These are phyloP conservation scores for Cebidichthys violaceus DNA, from an alignment of 2,113 vertebrate species.

Conservation along the genomic window DNA sequence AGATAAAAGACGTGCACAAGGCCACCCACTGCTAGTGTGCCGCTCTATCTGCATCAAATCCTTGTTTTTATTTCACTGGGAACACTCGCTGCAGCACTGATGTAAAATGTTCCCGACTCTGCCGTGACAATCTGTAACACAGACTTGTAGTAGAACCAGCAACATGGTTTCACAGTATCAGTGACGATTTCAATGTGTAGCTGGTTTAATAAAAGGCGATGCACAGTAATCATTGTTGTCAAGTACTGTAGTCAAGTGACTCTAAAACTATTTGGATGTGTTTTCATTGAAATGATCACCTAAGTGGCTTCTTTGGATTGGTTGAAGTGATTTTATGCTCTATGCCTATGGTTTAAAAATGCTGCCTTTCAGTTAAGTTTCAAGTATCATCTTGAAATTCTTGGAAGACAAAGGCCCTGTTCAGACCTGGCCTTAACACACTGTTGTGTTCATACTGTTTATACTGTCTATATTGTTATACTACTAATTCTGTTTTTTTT, in stretches of 20 bases:
- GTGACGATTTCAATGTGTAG: background rate
- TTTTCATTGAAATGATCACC: background rate
- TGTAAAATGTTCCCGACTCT: conserved; percentile 9
- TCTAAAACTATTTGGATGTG: background rate
- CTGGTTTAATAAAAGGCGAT: background rate
- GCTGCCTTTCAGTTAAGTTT: too few species aligned
- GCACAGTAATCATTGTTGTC: background rate
- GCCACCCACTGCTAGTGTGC: conserved; percentile 19
- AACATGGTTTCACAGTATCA: background rate
- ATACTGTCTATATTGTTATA: too few species aligned
- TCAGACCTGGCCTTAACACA: background rate
- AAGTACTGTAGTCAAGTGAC: background rate
- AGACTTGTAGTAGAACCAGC: background rate
- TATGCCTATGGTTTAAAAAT: too few species aligned
- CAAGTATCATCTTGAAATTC: background rate
- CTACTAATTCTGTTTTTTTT: too few species aligned
- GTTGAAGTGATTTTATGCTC: background rate
- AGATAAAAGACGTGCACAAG: conserved; percentile 38
- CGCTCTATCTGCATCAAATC: conserved; percentile 35
- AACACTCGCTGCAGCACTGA: conserved; percentile 5
- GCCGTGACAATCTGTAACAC: background rate
- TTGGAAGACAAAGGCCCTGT: background rate
- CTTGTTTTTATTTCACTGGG: conserved; percentile 33
- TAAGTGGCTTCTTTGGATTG: background rate
- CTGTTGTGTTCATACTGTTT: too few species aligned